phyloP scores from a whole-genome alignment of 2,888 invertebrate genomes.

The Pachymerium ferrugineum region DNA sequence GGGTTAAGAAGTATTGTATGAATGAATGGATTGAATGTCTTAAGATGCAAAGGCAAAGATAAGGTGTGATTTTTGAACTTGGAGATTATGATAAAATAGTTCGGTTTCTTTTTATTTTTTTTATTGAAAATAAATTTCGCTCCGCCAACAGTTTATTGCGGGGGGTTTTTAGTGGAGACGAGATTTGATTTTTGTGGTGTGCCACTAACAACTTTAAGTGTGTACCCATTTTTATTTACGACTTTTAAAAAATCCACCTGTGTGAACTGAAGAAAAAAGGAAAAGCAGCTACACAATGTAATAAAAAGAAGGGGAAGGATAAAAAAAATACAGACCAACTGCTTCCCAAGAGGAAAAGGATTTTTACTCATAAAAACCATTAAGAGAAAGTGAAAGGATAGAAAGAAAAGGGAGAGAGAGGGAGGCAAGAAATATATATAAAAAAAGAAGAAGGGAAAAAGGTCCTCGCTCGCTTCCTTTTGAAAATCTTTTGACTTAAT shows the following conservation, averaged over 20 bases:
- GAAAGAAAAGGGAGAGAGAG: background rate
- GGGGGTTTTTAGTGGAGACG: background rate
- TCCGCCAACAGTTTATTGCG: no score
- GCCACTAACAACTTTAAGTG: background rate
- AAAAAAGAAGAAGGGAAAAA: background rate
- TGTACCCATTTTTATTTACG: constrained; percentile 5
- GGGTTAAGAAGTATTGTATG: no score
- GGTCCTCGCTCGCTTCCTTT: background rate
- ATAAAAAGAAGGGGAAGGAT: background rate
- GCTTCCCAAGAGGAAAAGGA: constrained; percentile 8
- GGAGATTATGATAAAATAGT: background rate
- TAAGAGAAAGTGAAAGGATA: background rate
- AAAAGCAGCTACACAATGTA: background rate
- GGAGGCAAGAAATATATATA: background rate
- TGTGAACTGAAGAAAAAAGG: background rate
- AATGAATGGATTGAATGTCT: no score
- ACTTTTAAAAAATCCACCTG: constrained; percentile 6
- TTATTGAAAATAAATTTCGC: background rate
- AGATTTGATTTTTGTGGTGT: background rate
- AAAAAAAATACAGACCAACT: constrained; percentile 16
- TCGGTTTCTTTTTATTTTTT: background rate
- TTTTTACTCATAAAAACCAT: constrained; percentile 11
- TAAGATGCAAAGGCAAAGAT: no score
- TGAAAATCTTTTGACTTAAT: constrained; percentile 7
- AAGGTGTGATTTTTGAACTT: no score